These are phyloP conservation scores for Pristiophorus japonicus DNA, from an alignment of 2,113 vertebrate genomes.

Conservation along the genomic window DNA sequence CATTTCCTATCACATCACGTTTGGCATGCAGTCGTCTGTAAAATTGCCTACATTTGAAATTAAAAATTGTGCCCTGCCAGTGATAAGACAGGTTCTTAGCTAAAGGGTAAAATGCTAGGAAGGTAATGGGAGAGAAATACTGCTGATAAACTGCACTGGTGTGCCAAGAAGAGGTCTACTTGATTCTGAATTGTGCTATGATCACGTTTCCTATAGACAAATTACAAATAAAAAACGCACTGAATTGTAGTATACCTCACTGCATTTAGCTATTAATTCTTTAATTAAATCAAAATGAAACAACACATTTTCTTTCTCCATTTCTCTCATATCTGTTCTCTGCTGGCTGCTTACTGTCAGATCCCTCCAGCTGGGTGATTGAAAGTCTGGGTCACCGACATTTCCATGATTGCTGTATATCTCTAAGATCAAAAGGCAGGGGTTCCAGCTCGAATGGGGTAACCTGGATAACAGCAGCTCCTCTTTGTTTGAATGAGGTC, in stretches of 20 bases:
- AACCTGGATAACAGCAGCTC: too few species aligned
- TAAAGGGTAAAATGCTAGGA: background rate
- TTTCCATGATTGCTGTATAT: background rate
- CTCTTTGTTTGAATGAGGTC: too few species aligned
- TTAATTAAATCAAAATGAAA: background rate
- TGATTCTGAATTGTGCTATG: background rate
- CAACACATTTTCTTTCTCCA: background rate
- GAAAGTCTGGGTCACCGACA: background rate
- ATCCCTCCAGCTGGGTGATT: background rate
- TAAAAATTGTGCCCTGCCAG: background rate
- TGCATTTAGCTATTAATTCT: conserved; percentile 22
- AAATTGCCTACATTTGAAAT: background rate
- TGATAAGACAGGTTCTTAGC: background rate
- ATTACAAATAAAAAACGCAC: background rate
- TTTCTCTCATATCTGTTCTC: background rate
- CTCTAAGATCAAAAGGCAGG: too few species aligned
- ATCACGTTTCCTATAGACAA: background rate
- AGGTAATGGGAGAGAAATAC: background rate
- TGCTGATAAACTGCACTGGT: background rate
- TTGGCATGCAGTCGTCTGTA: background rate
- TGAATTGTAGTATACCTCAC: conserved; percentile 3
- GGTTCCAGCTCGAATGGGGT: too few species aligned
- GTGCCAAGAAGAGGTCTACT: background rate
- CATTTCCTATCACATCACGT: background rate
- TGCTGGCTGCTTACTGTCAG: background rate